Percentiles rank a stretch among this genome's conserved stretches.
Conservation (phyloP, 2,113 vertebrate genomes). For the Etheostoma cragini region DNA sequence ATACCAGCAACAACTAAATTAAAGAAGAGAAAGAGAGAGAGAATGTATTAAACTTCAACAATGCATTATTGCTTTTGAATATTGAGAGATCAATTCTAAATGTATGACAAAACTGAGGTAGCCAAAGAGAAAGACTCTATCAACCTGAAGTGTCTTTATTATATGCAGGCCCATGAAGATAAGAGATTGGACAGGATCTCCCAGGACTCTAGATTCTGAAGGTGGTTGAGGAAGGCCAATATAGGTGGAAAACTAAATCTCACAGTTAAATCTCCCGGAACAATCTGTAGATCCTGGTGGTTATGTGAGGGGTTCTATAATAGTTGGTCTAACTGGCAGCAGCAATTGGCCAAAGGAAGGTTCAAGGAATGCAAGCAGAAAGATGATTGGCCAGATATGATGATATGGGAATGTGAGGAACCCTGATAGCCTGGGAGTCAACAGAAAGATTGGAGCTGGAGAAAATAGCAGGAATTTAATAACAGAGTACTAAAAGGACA, state of each 20-base stretch:
- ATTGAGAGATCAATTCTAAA: background rate
- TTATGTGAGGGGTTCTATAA: background rate
- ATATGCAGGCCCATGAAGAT: conserved; percentile 14
- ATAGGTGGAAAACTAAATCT: background rate
- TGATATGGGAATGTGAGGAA: background rate
- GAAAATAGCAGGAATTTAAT: background rate
- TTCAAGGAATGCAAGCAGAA: background rate
- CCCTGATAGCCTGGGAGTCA: background rate
- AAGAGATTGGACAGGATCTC: background rate
- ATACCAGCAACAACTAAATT: background rate
- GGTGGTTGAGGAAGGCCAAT: background rate
- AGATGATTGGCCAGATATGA: conserved; percentile 8
- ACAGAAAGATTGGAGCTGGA: background rate
- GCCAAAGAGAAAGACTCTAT: conserved; percentile 1
- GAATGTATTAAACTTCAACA: background rate
- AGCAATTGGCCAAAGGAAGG: background rate
- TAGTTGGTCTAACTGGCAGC: background rate
- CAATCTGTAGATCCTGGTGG: background rate
- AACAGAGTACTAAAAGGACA: background rate
- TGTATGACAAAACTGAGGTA: background rate
- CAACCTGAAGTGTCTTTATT: background rate
- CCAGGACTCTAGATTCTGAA: background rate
- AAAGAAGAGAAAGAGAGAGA: background rate
- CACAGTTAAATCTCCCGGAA: conserved; percentile 5
- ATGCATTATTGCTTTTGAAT: background rate